Evolutionary conservation across 2,797 vertebrate species (phyloP), one percentile per base, ranked within the genome.

Genomic region (Pachyuromys duprasi): DNA sequence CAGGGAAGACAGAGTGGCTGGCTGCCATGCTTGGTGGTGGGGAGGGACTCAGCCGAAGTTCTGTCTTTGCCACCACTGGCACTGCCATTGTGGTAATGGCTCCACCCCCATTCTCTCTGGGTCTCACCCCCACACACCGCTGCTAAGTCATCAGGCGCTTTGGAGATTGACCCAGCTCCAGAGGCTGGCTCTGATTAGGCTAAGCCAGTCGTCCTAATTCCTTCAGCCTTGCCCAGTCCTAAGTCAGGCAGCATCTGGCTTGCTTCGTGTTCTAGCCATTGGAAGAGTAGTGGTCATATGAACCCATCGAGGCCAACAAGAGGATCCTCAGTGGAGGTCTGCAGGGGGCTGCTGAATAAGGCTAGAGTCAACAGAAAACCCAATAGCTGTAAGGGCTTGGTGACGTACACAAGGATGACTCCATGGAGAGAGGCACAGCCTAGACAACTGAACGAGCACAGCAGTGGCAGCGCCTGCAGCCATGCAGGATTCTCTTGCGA

Each of bases 131-230:
- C 12, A 45, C 88, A 75, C 74, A 75, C 74, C 53, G 70, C 57
- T 60, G 89, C 94, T 92, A 86, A 96, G 90, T 80, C 55, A 28
- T 91, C 69, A 12, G 62, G 81, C 33, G 90, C 91, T 92, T 86
- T 76, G 69, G 90, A 94, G 96, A 95, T 95, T 97, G 96, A 94
- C 93, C 93, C 92, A 91, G 96, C 94, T 86, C 6, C 3, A 36
- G 65, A 67, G 42, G 45, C 55, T 86, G 86, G 31, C 80, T 87
- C 76, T 69, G 88, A 90, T 95, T 94, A 96, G 90, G 39, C 63
- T 97, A 95, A 97, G 88, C 93, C 94, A 89, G 83, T 91, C 84
- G 65, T 55, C 5, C 17, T 97, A 96, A 96, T 97, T 83, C 95
- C 53, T 12, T 95, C 90, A 93, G 88, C 94, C 90, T 92, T 90